Conservation (phyloP, 2,797 vertebrate species). For the Cryptoprocta ferox region DNA sequence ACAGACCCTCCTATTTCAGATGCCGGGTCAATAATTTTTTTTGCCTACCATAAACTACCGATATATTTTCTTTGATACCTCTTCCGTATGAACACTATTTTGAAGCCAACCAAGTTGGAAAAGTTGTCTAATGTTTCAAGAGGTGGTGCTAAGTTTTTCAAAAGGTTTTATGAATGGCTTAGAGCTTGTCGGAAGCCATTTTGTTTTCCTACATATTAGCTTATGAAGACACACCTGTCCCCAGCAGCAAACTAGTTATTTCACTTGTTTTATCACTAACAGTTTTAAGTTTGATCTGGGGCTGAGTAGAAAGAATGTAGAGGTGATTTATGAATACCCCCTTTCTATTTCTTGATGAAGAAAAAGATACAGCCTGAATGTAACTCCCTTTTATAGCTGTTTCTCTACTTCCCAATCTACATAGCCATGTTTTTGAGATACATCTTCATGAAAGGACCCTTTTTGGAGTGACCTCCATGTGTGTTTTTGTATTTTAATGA, state of each 20-base stretch:
- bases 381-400: not conserved
- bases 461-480: not conserved
- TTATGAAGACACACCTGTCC: not conserved
- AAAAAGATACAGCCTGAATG: rapidly evolving
- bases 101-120: slow-evolving; percentile 19
- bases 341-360: not conserved
- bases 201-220: not conserved
- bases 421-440: not conserved
- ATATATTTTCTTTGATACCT: not conserved
- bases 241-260: not conserved
- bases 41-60: not conserved
- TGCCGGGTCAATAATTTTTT: not conserved
- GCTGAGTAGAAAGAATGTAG: not conserved
- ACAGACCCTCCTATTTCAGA: not conserved
- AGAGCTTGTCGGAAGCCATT: not conserved
- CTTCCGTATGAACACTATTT: not conserved
- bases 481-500: not conserved
- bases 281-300: not conserved
- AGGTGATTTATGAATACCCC: not conserved
- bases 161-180: not conserved
- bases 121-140: not conserved
- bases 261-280: not conserved
- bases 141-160: not conserved
- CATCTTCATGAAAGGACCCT: not conserved
- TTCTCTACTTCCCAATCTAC: not conserved